A percentile compares a stretch with the other conserved stretches of the same genome.
Evolutionary conservation across 2,797 vertebrate genomes (phyloP).

Genomic region (Acipenser transmontanus): DNA sequence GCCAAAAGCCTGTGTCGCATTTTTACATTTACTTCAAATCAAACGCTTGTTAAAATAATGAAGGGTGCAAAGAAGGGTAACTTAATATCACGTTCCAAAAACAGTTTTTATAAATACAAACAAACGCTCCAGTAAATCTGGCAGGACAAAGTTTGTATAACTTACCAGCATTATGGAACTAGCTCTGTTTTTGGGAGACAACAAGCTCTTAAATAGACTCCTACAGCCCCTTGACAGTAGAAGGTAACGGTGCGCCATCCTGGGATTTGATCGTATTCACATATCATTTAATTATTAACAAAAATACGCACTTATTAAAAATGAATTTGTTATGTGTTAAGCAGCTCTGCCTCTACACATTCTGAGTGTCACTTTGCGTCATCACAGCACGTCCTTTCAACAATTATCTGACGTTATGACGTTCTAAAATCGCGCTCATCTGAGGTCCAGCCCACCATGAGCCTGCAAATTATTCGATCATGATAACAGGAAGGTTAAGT

Average conservation of each 20-base stretch:
- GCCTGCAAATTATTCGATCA: no score
- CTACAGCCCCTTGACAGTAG: slow-evolving; percentile 54
- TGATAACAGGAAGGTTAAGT: no score
- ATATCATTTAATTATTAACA: neutral
- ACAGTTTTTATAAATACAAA: neutral
- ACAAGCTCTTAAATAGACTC: slow-evolving; percentile 43
- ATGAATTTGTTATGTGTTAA: neutral
- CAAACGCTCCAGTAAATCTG: neutral
- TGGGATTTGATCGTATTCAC: neutral
- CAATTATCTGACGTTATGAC: neutral
- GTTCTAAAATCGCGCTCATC: no score
- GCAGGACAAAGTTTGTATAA: neutral
- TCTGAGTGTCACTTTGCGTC: neutral
- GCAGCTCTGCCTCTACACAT: neutral
- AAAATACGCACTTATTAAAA: neutral
- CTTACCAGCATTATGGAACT: slow-evolving; percentile 32
- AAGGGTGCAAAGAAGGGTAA: neutral
- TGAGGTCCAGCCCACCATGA: no score
- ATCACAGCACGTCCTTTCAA: neutral
- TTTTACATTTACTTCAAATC: neutral
- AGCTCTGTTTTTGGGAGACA: slow-evolving; percentile 31
- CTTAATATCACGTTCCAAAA: neutral
- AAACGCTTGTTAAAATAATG: neutral
- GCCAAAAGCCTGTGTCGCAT: slow-evolving; percentile 15
- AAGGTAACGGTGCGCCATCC: slow-evolving; percentile 66